These are phyloP conservation scores for Chaetorhynchus papuensis DNA, from an alignment of 2,113 vertebrate genomes.

Conservation along the genomic window DNA sequence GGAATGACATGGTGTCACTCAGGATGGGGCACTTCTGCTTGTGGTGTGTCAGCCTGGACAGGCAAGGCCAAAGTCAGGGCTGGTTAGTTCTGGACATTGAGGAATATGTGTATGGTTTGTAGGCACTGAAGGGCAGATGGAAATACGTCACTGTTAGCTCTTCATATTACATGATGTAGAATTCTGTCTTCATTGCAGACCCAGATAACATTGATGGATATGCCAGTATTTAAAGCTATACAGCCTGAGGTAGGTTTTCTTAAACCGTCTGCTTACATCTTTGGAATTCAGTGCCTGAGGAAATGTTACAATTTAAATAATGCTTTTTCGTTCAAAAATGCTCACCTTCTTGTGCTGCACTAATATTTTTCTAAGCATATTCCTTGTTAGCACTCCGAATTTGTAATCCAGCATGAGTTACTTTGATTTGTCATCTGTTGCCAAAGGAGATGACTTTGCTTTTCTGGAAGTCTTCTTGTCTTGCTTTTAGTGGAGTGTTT, in stretches of 20 bases:
- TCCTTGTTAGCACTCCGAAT: background rate
- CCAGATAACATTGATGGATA: slow-evolving; percentile 93
- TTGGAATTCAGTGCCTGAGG: background rate
- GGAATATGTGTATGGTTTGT: background rate
- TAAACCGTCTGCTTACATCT: background rate
- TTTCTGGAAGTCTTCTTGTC: background rate
- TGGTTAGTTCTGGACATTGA: background rate
- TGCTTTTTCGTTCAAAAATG: background rate
- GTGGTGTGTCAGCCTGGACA: background rate
- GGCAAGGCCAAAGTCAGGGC: background rate
- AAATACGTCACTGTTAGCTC: background rate
- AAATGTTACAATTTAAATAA: background rate
- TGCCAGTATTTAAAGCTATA: slow-evolving; percentile 92
- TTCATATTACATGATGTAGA: background rate
- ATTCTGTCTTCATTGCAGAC: slow-evolving; percentile 75
- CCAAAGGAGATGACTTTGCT: background rate
- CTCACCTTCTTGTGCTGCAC: background rate
- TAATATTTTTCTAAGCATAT: background rate
- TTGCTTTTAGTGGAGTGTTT: background rate
- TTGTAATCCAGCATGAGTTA: background rate
- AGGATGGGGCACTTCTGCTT: background rate
- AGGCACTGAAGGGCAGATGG: background rate
- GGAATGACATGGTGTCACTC: no score
- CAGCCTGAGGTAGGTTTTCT: slow-evolving; percentile 86
- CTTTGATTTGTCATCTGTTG: background rate